Conservation (phyloP, 2,797 vertebrate genomes). For the Tadarida brasiliensis region DNA sequence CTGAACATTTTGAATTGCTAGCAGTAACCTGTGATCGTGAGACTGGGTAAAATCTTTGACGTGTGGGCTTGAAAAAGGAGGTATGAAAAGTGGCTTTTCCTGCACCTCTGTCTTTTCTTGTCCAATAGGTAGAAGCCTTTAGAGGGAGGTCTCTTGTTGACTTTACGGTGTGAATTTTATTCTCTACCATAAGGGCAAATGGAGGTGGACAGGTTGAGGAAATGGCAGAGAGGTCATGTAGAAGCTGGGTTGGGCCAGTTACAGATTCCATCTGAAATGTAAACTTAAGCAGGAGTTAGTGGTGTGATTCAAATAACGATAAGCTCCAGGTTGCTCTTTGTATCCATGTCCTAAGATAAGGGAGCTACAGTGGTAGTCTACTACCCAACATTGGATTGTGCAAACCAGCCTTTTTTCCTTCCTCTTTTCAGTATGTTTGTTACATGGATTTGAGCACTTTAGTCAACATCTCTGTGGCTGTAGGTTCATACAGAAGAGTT, state of each 20-base stretch:
- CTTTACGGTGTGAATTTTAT: constrained; percentile 15
- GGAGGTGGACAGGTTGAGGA: background rate
- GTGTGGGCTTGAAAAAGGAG: background rate
- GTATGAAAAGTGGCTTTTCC: background rate
- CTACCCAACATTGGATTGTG: background rate
- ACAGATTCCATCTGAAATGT: constrained; percentile 23
- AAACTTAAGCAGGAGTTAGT: background rate
- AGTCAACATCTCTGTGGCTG: constrained; percentile 27
- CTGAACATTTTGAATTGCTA: constrained; percentile 47
- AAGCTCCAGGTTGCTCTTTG: background rate
- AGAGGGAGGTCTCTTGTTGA: background rate
- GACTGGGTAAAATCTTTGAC: background rate
- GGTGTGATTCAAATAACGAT: background rate
- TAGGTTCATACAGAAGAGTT: constrained; percentile 2
- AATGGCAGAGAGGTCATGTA: background rate
- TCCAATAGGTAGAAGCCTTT: background rate
- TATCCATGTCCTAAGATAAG: background rate
- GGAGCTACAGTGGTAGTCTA: background rate
- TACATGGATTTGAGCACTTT: constrained; percentile 5
- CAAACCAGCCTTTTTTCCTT: background rate
- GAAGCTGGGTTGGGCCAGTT: constrained; percentile 2
- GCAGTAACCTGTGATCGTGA: background rate
- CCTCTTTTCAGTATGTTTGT: background rate
- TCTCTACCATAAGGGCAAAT: background rate
- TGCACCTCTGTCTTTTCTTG: background rate